phyloP scores from a whole-genome alignment of 2,797 vertebrate species.

The Hipposideros larvatus region DNA sequence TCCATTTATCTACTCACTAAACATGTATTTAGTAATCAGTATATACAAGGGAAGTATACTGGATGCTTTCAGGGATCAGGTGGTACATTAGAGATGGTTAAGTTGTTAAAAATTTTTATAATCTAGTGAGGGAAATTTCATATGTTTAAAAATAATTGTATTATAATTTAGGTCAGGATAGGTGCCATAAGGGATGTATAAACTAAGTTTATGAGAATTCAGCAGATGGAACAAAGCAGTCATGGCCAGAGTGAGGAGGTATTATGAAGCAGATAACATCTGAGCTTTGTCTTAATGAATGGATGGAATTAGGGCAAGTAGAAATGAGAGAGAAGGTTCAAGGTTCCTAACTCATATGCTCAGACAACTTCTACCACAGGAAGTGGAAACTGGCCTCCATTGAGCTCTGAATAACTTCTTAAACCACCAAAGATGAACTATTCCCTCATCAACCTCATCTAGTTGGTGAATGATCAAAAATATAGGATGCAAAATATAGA shows the following conservation, averaged over 20 bases:
- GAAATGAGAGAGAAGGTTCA: neutral
- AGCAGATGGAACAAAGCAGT: neutral
- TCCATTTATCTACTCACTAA: neutral
- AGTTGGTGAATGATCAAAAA: neutral
- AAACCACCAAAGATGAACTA: neutral
- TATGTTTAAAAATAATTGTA: neutral
- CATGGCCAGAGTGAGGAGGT: neutral
- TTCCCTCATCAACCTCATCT: neutral
- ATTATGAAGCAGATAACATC: neutral
- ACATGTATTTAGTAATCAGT: neutral
- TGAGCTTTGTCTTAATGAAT: slow-evolving; percentile 50
- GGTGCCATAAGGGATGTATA: neutral
- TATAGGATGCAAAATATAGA: neutral
- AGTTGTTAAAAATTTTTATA: slow-evolving; percentile 30
- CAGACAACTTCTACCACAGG: neutral
- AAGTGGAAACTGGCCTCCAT: neutral
- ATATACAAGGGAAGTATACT: neutral
- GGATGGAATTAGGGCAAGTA: neutral
- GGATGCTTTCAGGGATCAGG: neutral
- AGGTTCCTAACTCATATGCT: neutral
- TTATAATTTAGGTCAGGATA: slow-evolving; percentile 9
- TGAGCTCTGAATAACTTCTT: neutral
- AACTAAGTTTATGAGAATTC: neutral
- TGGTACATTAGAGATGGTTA: neutral
- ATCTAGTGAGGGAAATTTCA: neutral